Evolutionary conservation across 2,797 vertebrate species (phyloP).

Genomic region (Chaenodraco wilsoni): DNA sequence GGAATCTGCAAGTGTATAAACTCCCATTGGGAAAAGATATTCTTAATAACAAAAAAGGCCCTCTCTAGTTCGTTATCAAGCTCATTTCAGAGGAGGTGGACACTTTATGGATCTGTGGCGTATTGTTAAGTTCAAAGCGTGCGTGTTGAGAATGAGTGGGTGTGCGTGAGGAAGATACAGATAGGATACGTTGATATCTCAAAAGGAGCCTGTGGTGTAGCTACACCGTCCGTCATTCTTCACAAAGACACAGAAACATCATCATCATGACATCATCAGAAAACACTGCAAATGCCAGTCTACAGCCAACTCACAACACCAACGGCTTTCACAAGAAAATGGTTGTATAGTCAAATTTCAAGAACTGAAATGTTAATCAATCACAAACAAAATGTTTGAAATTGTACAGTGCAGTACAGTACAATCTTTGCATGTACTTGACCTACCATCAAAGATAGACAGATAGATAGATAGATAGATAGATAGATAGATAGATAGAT

Average conservation of each 20-base stretch:
- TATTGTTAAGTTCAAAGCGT: constrained; percentile 60
- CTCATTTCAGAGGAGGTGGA: constrained; percentile 59
- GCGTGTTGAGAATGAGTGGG: constrained; percentile 59
- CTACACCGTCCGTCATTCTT: constrained; percentile 70
- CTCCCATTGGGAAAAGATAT: constrained; percentile 68
- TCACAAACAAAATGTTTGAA: constrained; percentile 68
- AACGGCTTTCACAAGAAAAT: constrained; percentile 76
- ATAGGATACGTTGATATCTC: constrained; percentile 56
- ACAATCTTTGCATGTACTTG: constrained; percentile 71
- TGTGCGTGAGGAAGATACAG: constrained; percentile 62
- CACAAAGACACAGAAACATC: constrained; percentile 77
- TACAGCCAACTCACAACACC: constrained; percentile 79
- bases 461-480: constrained; percentile 81
- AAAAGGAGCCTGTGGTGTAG: constrained; percentile 58
- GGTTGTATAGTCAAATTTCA: constrained; percentile 64
- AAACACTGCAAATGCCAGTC: constrained; percentile 72
- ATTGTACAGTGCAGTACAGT: constrained; percentile 60
- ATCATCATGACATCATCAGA: constrained; percentile 71
- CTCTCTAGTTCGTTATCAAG: constrained; percentile 59
- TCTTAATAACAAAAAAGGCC: constrained; percentile 72
- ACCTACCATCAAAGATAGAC: constrained; percentile 78
- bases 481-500: constrained; percentile 58
- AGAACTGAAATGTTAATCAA: constrained; percentile 66
- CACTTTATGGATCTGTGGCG: constrained; percentile 51
- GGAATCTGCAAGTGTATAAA: constrained; percentile 63